Evolutionary conservation across 2,113 vertebrate species (phyloP).

Genomic region (Notarius quadriscutis): DNA sequence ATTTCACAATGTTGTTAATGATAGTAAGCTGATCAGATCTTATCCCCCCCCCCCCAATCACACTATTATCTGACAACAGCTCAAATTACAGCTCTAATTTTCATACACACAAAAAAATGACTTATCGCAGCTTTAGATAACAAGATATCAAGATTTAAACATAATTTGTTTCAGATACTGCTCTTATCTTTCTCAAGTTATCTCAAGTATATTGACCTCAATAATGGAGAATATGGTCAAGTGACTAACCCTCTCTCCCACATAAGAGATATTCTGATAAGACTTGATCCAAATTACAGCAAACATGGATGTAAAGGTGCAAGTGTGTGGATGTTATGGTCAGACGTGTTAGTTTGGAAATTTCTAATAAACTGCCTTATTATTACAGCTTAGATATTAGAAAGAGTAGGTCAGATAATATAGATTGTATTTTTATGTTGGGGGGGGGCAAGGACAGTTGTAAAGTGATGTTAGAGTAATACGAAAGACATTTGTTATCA

Average conservation of each 20-base stretch:
- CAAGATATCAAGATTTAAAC: not conserved
- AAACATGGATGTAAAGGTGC: not conserved
- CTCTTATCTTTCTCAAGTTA: slow-evolving; percentile 1
- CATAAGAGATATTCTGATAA: slow-evolving; percentile 17
- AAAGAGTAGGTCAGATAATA: not conserved
- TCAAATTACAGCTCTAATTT: not conserved
- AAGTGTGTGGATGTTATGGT: not conserved
- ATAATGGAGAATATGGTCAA: not conserved
- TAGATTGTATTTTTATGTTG: not conserved
- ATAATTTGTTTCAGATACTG: not conserved
- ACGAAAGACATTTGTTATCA: not conserved
- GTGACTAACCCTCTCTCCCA: not conserved
- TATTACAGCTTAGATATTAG: not conserved
- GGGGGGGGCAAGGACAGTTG: not conserved
- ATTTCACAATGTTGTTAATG: not conserved
- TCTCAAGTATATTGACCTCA: slow-evolving; percentile 25
- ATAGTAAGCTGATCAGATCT: not conserved
- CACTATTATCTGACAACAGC: not conserved
- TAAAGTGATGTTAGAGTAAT: not conserved
- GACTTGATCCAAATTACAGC: not conserved
- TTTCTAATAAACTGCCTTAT: not conserved
- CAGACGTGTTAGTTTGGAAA: not conserved
- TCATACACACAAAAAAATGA: not conserved
- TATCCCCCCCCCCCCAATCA: not conserved
- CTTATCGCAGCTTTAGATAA: not conserved